Evolutionary conservation across 2,797 vertebrate species (phyloP).

Genomic region (Epinephelus awoara): DNA sequence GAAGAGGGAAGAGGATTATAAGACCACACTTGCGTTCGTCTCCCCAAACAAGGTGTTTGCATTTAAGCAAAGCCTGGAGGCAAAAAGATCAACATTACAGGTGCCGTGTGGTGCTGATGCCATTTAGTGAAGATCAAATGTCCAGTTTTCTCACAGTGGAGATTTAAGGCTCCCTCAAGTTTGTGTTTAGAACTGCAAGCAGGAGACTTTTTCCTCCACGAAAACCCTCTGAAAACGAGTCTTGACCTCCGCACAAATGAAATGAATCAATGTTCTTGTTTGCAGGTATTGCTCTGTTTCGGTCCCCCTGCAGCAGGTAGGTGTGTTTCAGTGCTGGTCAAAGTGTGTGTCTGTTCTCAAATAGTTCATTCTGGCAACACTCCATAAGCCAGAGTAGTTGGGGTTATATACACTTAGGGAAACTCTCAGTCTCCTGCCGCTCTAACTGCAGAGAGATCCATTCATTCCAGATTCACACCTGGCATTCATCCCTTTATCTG

Average conservation of each 20-base stretch:
- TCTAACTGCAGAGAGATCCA: conserved; percentile 48
- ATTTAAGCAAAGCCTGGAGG: conserved; percentile 17
- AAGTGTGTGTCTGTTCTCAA: not conserved
- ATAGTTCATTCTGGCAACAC: conserved; percentile 17
- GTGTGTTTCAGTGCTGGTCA: not conserved
- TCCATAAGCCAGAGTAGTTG: conserved; percentile 29
- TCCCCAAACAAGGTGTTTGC: conserved; percentile 10
- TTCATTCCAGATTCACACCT: conserved; percentile 67
- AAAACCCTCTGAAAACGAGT: not conserved
- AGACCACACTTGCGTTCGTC: not conserved
- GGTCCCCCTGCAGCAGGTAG: not conserved
- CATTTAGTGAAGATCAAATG: conserved; percentile 43
- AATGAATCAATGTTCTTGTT: conserved; percentile 35
- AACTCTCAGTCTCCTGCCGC: conserved; percentile 49
- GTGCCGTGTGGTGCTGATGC: conserved; percentile 19
- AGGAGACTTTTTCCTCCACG: not conserved
- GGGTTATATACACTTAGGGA: conserved; percentile 41
- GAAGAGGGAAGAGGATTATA: not conserved
- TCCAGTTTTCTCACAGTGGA: conserved; percentile 14
- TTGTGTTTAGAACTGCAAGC: not conserved
- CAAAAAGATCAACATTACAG: conserved; percentile 17
- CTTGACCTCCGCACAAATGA: conserved; percentile 9
- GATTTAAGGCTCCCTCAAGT: conserved; percentile 21
- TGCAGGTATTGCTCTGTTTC: conserved; percentile 16
- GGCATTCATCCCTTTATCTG: conserved; percentile 61